Base-by-base conservation (phyloP, 1,140 invertebrate species). In the Glomeris maerens region DNA sequence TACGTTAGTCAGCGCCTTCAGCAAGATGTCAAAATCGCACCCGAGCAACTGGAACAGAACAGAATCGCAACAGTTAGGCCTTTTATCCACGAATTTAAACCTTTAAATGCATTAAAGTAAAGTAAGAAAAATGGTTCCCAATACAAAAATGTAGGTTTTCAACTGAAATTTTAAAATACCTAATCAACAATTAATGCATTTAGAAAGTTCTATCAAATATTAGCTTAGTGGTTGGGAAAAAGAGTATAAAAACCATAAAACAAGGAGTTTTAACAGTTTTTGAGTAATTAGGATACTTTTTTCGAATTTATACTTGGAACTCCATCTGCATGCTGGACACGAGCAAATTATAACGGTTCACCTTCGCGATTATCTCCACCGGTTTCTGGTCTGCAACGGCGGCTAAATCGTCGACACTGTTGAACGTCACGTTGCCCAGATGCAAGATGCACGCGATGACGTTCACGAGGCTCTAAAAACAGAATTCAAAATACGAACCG, bases 41-140 rank as follows among this genome's bases (percentile, higher is more conserved):
- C 81, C 83, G 13, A 88, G 64, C 17, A 86, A 64, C 82, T 85
- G 62, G n/a, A n/a, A n/a, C n/a, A n/a, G n/a, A n/a, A n/a, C n/a
- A n/a, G n/a, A n/a, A n/a, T n/a, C n/a, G n/a, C n/a, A n/a, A n/a
- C n/a, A n/a, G n/a, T n/a, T n/a, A n/a, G n/a, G n/a, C n/a, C n/a
- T n/a, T n/a, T n/a, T n/a, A n/a, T n/a, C n/a, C n/a, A n/a, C n/a
- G n/a, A n/a, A n/a, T n/a, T n/a, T n/a, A n/a, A n/a, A n/a, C n/a
- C n/a, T n/a, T n/a, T n/a, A n/a, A n/a, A n/a, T n/a, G n/a, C n/a
- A n/a, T n/a, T n/a, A n/a, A n/a, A n/a, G n/a, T n/a, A n/a, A n/a
- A n/a, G n/a, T n/a, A n/a, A n/a, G n/a, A n/a, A n/a, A n/a, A n/a
- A n/a, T n/a, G n/a, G n/a, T n/a, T n/a, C n/a, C n/a, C n/a, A n/a